phyloP scores from a whole-genome alignment of 2,797 vertebrate species.

The Pelochelys cantorii region DNA sequence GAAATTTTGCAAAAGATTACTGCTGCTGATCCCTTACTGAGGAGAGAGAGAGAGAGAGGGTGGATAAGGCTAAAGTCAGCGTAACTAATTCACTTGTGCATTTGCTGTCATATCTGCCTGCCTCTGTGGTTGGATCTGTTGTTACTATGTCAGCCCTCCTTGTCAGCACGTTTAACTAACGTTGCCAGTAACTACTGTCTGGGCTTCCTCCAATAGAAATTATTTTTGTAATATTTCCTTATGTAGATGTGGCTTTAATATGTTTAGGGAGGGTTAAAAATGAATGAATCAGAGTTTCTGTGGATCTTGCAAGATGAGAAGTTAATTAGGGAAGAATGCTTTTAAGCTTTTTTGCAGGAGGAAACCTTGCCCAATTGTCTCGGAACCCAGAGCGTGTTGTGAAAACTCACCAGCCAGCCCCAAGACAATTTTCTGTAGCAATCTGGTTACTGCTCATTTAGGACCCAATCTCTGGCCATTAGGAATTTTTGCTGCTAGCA shows the following conservation, averaged over 20 bases:
- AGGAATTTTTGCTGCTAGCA: not conserved
- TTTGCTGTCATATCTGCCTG: not conserved
- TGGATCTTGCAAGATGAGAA: not conserved
- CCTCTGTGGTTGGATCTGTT: not conserved
- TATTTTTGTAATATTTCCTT: not conserved
- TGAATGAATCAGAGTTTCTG: not conserved
- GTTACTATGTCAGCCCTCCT: not conserved
- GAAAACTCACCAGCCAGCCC: not conserved
- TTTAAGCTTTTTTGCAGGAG: not conserved
- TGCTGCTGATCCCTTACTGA: accelerated
- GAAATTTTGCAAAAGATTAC: not conserved
- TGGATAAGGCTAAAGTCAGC: not conserved
- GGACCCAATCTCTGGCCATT: not conserved
- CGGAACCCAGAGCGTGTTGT: not conserved
- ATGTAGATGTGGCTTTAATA: not conserved
- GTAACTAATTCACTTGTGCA: not conserved
- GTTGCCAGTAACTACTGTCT: not conserved
- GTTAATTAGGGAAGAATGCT: not conserved
- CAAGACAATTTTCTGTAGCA: not conserved
- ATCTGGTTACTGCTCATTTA: not conserved
- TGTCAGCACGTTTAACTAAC: not conserved
- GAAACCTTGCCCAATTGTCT: accelerated
- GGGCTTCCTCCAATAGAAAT: not conserved
- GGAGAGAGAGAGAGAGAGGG: not conserved
- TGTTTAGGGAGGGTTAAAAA: not conserved